phyloP scores from a whole-genome alignment of 2,888 invertebrate species.

The Drosophila rubida region DNA sequence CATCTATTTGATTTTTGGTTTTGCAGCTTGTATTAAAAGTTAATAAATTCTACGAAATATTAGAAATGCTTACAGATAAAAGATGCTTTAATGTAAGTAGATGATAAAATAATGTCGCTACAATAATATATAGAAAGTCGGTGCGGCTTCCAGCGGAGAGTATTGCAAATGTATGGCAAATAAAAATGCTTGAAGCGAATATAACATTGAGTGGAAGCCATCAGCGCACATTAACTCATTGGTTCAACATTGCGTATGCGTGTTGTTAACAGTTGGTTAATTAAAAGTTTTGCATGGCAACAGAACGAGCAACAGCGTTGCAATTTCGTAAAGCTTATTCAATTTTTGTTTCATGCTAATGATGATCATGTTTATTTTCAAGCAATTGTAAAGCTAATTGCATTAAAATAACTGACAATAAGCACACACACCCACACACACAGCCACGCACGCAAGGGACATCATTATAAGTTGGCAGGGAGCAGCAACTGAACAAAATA shows the following conservation, averaged over 20 bases:
- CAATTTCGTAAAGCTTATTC: slow-evolving; percentile 23
- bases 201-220: slow-evolving; percentile 6
- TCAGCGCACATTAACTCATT: slow-evolving; percentile 3
- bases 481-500: slow-evolving; percentile 46
- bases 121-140: background rate
- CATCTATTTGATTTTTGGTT: background rate
- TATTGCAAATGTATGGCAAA: background rate
- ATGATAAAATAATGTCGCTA: no score
- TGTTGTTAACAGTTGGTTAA: slow-evolving; percentile 60
- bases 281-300: slow-evolving; percentile 61
- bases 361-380: slow-evolving; percentile 15
- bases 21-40: background rate
- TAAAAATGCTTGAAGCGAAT: slow-evolving; percentile 1
- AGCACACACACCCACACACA: slow-evolving; percentile 4
- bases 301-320: background rate
- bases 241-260: slow-evolving; percentile 48
- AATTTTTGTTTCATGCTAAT: slow-evolving; percentile 16
- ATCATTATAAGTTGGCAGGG: slow-evolving; percentile 63
- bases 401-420: slow-evolving; percentile 52
- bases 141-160: background rate
- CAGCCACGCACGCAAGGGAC: slow-evolving; percentile 47
- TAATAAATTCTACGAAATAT: background rate
- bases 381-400: slow-evolving; percentile 60
- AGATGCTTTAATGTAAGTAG: no score
- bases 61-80: no score